These are phyloP conservation scores for Zaprionus ornatus DNA, from an alignment of 1,140 invertebrate genomes.

Conservation along the genomic window DNA sequence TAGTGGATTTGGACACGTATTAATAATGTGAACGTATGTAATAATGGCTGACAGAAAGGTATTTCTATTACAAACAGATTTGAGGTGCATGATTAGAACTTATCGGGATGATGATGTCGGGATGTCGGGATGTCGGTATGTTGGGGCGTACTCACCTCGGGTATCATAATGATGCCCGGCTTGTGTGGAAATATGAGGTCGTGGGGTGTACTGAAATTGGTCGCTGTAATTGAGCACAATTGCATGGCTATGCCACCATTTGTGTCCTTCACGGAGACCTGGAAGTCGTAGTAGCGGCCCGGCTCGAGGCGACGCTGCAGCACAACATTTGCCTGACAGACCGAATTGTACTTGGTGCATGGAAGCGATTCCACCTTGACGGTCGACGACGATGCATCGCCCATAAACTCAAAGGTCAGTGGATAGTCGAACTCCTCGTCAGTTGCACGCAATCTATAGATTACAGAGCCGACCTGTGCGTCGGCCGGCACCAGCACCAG, in stretches of 20 bases:
- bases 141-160: slow-evolving; percentile 87
- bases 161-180: slow-evolving; percentile 90
- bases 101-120: neutral
- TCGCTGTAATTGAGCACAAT: slow-evolving; percentile 92
- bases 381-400: slow-evolving; percentile 88
- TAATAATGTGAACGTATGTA: slow-evolving; percentile 1
- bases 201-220: slow-evolving; percentile 90
- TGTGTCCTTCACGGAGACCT: slow-evolving; percentile 90
- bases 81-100: neutral
- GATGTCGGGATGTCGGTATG: neutral
- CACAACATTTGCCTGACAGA: slow-evolving; percentile 93
- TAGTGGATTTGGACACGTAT: neutral
- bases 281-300: slow-evolving; percentile 92
- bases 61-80: slow-evolving; percentile 3
- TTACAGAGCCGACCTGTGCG: slow-evolving; percentile 91
- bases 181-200: slow-evolving; percentile 93
- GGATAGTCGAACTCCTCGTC: slow-evolving; percentile 95
- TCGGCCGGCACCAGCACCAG: slow-evolving; percentile 92
- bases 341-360: slow-evolving; percentile 92
- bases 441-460: slow-evolving; percentile 93
- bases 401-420: slow-evolving; percentile 90
- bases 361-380: slow-evolving; percentile 91
- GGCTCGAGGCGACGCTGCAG: slow-evolving; percentile 89
- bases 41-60: neutral
- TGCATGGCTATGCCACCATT: slow-evolving; percentile 90